These are phyloP conservation scores for Dusona sp. DNA, from an alignment of 2,888 invertebrate species.

Conservation along the genomic window DNA sequence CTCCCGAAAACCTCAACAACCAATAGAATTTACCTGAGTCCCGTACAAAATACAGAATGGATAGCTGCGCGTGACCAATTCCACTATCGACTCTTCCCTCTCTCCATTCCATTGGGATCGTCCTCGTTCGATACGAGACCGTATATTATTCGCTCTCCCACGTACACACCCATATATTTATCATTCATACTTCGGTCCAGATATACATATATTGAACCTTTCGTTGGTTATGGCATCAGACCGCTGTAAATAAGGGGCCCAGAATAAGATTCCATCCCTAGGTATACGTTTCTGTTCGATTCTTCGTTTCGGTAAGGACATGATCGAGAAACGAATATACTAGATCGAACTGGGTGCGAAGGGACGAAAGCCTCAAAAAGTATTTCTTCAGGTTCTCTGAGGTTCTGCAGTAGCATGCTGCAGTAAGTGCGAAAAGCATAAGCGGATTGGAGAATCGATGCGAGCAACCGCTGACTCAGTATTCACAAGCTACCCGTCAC, in stretches of 20 bases:
- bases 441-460: slow-evolving; percentile 60
- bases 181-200: slow-evolving; percentile 26
- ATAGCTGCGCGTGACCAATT: slow-evolving; percentile 61
- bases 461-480: slow-evolving; percentile 41
- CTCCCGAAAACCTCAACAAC: background rate
- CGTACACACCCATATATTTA: slow-evolving; percentile 32
- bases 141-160: slow-evolving; percentile 29
- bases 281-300: background rate
- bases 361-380: slow-evolving; percentile 25
- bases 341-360: slow-evolving; percentile 17
- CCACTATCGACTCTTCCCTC: slow-evolving; percentile 51
- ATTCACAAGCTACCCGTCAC: slow-evolving; percentile 37
- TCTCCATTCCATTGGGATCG: slow-evolving; percentile 19
- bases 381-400: slow-evolving; percentile 33
- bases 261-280: slow-evolving; percentile 39
- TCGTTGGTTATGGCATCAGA: slow-evolving; percentile 30
- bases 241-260: slow-evolving; percentile 60
- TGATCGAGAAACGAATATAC: slow-evolving; percentile 33
- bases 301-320: slow-evolving; percentile 23
- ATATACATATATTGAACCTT: slow-evolving; percentile 3
- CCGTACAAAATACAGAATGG: slow-evolving; percentile 49
- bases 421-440: slow-evolving; percentile 45
- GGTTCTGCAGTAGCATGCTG: slow-evolving; percentile 10
- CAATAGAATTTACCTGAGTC: slow-evolving; percentile 11
- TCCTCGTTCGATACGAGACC: slow-evolving; percentile 60